Conservation (phyloP, 2,113 vertebrate genomes). For the Prionailurus bengalensis region DNA sequence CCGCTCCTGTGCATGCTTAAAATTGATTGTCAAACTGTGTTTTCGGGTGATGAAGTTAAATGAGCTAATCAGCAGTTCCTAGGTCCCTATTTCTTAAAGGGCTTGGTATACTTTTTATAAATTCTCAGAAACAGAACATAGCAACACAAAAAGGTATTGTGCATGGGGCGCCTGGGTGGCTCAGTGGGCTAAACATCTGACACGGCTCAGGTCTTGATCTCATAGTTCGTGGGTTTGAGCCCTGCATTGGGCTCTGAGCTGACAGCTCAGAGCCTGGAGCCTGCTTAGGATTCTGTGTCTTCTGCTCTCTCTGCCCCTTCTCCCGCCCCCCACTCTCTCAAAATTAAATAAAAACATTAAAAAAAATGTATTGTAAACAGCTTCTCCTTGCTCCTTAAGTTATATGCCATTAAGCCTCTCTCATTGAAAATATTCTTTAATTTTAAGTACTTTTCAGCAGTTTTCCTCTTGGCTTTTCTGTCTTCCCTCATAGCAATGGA, state of each 20-base stretch:
- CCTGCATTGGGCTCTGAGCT: no score
- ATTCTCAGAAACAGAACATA: neutral
- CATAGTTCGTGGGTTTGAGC: no score
- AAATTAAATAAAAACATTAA: no score
- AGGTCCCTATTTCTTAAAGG: neutral
- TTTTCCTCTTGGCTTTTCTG: neutral
- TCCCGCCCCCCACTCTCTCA: no score
- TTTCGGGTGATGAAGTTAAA: neutral
- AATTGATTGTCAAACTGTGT: neutral
- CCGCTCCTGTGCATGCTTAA: rapidly evolving
- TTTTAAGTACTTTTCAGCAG: neutral
- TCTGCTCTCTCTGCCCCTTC: no score
- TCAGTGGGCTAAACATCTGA: no score
- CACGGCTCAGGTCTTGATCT: no score
- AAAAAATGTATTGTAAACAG: neutral
- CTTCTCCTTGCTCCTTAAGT: neutral
- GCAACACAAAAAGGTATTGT: neutral
- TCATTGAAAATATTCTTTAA: neutral
- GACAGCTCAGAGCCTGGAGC: no score
- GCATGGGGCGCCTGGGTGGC: neutral
- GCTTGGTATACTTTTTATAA: neutral
- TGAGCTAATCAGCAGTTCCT: neutral
- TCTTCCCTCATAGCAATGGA: neutral
- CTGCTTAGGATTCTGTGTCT: no score
- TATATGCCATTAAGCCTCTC: neutral